These are phyloP conservation scores for Diplolepis rosae DNA, from an alignment of 2,888 invertebrate species.

Conservation along the genomic window DNA sequence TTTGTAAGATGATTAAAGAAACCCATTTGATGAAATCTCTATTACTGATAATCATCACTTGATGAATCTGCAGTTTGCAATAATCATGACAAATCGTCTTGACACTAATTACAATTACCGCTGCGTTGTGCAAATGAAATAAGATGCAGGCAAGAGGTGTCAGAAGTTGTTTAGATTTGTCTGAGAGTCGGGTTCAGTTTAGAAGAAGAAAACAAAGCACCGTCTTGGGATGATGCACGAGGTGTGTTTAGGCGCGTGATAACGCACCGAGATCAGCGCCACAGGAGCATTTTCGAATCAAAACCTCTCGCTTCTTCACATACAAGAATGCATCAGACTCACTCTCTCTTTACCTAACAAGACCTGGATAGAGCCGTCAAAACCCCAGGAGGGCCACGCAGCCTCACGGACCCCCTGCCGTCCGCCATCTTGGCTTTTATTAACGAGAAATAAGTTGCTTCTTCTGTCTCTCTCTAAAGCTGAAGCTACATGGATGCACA, in stretches of 20 bases:
- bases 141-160: not conserved
- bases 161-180: not conserved
- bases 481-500: slow-evolving; percentile 27
- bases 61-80: not conserved
- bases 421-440: slow-evolving; percentile 72
- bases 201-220: slow-evolving; percentile 64
- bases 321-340: slow-evolving; percentile 42
- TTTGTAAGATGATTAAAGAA: too few species aligned
- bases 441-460: slow-evolving; percentile 69
- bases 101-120: not conserved
- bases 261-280: slow-evolving; percentile 65
- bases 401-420: slow-evolving; percentile 70
- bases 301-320: slow-evolving; percentile 49
- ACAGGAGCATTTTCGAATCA: slow-evolving; percentile 70
- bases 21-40: too few species aligned
- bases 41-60: too few species aligned
- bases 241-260: slow-evolving; percentile 73
- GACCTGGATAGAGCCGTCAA: slow-evolving; percentile 73
- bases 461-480: slow-evolving; percentile 48
- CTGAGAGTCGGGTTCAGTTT: slow-evolving; percentile 26
- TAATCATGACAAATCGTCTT: not conserved
- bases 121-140: not conserved
- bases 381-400: slow-evolving; percentile 70
- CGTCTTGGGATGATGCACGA: slow-evolving; percentile 70
- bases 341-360: slow-evolving; percentile 62